Conservation (phyloP, 2,888 invertebrate species). For the Rapana venosa region DNA sequence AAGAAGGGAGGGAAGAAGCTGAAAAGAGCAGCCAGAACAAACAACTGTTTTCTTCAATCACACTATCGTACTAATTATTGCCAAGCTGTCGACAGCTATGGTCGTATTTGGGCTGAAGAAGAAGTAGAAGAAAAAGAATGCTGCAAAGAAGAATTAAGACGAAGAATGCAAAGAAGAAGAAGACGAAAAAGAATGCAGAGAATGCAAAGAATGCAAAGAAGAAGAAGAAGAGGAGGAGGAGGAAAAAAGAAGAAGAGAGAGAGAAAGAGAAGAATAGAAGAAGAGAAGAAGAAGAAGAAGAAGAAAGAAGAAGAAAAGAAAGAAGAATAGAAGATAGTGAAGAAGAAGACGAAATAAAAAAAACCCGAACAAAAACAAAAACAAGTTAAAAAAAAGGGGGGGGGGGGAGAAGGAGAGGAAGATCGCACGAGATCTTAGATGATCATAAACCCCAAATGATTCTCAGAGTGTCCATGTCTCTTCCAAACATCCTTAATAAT, state of each 20-base stretch:
- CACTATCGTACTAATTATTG: too few species aligned
- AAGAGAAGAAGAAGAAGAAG: background rate
- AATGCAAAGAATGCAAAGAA: background rate
- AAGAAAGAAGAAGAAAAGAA: background rate
- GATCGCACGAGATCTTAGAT: background rate
- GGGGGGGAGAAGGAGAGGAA: background rate
- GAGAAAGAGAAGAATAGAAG: background rate
- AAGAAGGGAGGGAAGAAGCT: too few species aligned
- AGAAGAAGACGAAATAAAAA: background rate
- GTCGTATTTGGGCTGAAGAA: too few species aligned
- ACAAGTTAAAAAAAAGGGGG: background rate
- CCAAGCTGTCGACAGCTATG: too few species aligned
- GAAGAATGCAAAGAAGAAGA: too few species aligned
- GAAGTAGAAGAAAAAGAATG: too few species aligned
- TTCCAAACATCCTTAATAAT: too few species aligned
- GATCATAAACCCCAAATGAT: too few species aligned
- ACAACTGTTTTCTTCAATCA: too few species aligned
- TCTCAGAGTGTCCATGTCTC: too few species aligned
- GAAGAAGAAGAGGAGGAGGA: background rate
- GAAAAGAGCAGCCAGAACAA: too few species aligned
- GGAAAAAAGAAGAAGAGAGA: background rate
- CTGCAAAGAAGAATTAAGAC: background rate
- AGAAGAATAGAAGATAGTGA: too few species aligned
- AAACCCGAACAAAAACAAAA: background rate
- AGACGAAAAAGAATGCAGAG: background rate